Evolutionary conservation across 2,113 vertebrate species (phyloP).

Genomic region (Eublepharis macularius): DNA sequence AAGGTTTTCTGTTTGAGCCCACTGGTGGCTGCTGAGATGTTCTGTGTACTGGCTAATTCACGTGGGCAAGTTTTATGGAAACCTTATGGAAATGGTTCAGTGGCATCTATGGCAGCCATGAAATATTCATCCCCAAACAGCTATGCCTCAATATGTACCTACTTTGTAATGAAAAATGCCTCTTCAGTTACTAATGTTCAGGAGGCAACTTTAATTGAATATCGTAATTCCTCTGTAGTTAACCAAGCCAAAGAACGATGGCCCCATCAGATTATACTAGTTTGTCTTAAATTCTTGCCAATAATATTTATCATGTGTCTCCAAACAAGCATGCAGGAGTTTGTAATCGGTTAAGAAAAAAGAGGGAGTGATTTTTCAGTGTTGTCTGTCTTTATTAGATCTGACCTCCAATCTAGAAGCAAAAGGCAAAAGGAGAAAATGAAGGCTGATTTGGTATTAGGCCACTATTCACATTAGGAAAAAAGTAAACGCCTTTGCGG

Average conservation of each 20-base stretch:
- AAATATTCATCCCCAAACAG: too few relatives aligned
- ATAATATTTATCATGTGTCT: slow-evolving; percentile 66
- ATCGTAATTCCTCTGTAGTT: slow-evolving; percentile 52
- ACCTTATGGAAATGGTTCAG: too few relatives aligned
- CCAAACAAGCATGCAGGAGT: slow-evolving; percentile 31
- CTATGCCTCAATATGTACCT: too few relatives aligned
- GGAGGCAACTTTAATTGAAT: too few relatives aligned
- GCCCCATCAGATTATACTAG: slow-evolving; percentile 56
- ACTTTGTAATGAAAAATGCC: too few relatives aligned
- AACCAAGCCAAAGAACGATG: slow-evolving; percentile 60
- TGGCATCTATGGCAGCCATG: too few relatives aligned
- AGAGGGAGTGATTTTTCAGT: slow-evolving; percentile 67
- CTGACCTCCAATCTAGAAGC: slow-evolving; percentile 73
- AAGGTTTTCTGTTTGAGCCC: too few relatives aligned
- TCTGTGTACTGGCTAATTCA: too few relatives aligned
- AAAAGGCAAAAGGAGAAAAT: slow-evolving; percentile 77
- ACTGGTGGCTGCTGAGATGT: too few relatives aligned
- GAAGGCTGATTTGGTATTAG: slow-evolving; percentile 82
- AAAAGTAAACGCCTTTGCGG: slow-evolving; percentile 80
- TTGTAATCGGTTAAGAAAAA: slow-evolving; percentile 61
- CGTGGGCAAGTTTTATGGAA: too few relatives aligned
- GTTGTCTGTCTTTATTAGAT: slow-evolving; percentile 73
- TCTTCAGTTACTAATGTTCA: too few relatives aligned
- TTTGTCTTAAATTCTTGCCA: slow-evolving; percentile 62
- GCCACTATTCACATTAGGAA: slow-evolving; percentile 77